A percentile compares a stretch with the other conserved stretches of the same genome.
phyloP scores from a whole-genome alignment of 2,888 invertebrate species.

The Stramonita haemastoma region DNA sequence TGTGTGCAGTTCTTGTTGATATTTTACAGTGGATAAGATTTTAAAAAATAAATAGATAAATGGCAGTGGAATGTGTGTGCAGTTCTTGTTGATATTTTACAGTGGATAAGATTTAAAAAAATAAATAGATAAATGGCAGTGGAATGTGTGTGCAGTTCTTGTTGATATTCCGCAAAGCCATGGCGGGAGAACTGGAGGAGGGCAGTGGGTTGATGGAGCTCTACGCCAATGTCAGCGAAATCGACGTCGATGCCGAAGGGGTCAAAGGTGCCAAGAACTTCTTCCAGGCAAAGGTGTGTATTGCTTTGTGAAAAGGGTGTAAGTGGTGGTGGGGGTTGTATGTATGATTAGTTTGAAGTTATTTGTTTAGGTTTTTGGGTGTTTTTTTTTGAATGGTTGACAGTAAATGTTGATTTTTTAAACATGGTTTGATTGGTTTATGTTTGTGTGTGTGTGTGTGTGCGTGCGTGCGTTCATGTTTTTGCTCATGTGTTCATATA shows the following conservation, averaged over 20 bases:
- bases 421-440: no score
- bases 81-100: no score
- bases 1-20: no score
- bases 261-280: constrained; percentile 96
- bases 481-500: no score
- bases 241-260: constrained; percentile 95
- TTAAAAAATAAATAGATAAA: no score
- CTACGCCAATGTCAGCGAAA: constrained; percentile 89
- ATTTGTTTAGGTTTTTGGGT: neutral
- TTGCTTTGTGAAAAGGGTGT: neutral
- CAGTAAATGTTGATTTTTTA: neutral
- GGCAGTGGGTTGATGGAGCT: constrained; percentile 92
- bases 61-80: no score
- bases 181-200: constrained; percentile 89
- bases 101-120: no score
- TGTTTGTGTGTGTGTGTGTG: no score
- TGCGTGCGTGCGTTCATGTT: no score
- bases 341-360: neutral
- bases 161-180: constrained; percentile 88
- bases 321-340: neutral
- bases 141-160: constrained; percentile 78
- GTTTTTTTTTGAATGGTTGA: neutral
- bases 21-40: no score
- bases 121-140: no score
- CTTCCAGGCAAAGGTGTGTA: constrained; percentile 91